Percentiles rank a stretch among this genome's conserved stretches.
These are phyloP conservation scores for Chymomyza caudatula DNA, from an alignment of 2,888 invertebrate species.

Conservation along the genomic window DNA sequence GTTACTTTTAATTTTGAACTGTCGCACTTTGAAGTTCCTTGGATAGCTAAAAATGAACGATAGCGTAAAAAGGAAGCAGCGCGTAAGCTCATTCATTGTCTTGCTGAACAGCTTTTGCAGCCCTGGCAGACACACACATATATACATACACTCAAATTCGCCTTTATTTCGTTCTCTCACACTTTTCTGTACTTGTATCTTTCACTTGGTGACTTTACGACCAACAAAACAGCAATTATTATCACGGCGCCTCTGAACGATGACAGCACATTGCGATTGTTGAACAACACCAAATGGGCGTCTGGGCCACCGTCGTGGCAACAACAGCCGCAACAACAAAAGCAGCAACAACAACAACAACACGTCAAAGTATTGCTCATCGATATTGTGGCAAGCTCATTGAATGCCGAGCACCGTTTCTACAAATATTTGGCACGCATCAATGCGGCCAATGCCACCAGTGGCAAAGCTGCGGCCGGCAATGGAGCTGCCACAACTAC, in stretches of 20 bases:
- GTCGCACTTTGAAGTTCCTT: background rate
- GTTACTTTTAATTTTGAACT: background rate
- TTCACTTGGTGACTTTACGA: conserved; percentile 25
- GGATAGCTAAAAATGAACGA: background rate
- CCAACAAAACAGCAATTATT: conserved; percentile 68
- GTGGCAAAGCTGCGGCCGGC: conserved; percentile 1
- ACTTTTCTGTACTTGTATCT: background rate
- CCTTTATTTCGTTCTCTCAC: background rate
- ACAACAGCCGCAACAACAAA: conserved; percentile 24
- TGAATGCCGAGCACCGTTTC: conserved; percentile 76
- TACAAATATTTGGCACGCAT: conserved; percentile 75
- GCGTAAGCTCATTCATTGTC: too few species aligned
- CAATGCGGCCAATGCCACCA: conserved; percentile 30
- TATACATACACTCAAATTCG: background rate
- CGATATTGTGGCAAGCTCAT: conserved; percentile 76
- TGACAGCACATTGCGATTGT: conserved; percentile 67
- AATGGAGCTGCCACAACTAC: conserved; percentile 36
- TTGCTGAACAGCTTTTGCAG: too few species aligned
- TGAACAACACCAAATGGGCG: conserved; percentile 45
- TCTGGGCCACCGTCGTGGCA: background rate
- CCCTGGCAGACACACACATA: background rate
- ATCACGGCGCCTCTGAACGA: conserved; percentile 75
- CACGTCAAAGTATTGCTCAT: conserved; percentile 76
- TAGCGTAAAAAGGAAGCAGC: too few species aligned
- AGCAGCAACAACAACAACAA: conserved; percentile 37